These are phyloP conservation scores for Formica exsecta DNA, from an alignment of 1,140 invertebrate species.

Conservation along the genomic window DNA sequence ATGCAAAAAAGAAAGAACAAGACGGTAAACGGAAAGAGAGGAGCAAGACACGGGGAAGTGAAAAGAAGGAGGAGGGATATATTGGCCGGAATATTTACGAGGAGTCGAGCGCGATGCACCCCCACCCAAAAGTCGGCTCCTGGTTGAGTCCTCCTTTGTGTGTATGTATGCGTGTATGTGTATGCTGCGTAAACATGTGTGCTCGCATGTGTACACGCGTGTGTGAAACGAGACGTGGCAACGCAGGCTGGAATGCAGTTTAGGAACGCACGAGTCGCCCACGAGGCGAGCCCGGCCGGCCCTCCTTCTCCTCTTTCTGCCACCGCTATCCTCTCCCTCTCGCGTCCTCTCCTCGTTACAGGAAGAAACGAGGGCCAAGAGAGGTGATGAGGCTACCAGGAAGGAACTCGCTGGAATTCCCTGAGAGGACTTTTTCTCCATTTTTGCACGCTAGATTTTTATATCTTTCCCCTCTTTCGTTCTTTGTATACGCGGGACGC, in stretches of 20 bases:
- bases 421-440: conserved; percentile 43
- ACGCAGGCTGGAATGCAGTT: conserved; percentile 80
- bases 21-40: conserved; percentile 45
- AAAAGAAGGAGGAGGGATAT: conserved; percentile 18
- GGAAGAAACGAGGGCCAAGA: conserved; percentile 71
- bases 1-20: conserved; percentile 48
- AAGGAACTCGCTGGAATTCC: conserved; percentile 78
- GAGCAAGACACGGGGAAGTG: conserved; percentile 15
- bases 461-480: conserved; percentile 55
- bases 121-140: conserved; percentile 33
- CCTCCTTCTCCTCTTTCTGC: conserved; percentile 35
- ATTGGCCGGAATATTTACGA: conserved; percentile 70
- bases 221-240: conserved; percentile 78
- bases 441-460: conserved; percentile 61
- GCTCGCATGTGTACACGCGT: conserved; percentile 14
- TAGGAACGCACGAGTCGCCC: conserved; percentile 76
- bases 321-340: conserved; percentile 48
- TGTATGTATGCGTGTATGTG: not conserved
- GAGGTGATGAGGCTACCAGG: conserved; percentile 77
- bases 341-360: conserved; percentile 68
- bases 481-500: conserved; percentile 16
- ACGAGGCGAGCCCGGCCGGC: conserved; percentile 62
- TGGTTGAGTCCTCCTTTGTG: not conserved
- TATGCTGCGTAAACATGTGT: not conserved
- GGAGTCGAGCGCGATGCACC: conserved; percentile 47